Percentiles rank a stretch among this genome's conserved stretches.
Evolutionary conservation across 2,797 vertebrate species (phyloP).

Genomic region (Tenualosa ilisha): DNA sequence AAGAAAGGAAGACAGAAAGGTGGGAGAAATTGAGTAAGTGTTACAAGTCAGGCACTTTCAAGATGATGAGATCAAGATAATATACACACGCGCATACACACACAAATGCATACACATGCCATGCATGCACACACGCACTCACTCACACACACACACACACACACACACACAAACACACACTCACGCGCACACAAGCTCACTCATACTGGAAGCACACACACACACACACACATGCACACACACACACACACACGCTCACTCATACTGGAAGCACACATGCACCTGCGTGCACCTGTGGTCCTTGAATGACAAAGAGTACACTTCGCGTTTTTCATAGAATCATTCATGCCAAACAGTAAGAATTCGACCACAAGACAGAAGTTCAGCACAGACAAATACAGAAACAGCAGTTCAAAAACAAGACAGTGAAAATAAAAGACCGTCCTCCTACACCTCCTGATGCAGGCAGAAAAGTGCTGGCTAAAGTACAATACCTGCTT

Average conservation of each 20-base stretch:
- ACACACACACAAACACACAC: neutral
- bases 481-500: constrained; percentile 35
- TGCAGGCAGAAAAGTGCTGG: neutral
- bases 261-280: neutral
- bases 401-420: neutral
- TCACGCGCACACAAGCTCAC: neutral
- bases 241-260: neutral
- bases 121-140: constrained; percentile 13
- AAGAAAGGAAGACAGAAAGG: neutral
- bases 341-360: constrained; percentile 18
- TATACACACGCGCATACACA: neutral
- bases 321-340: neutral
- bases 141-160: neutral
- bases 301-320: neutral
- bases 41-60: neutral
- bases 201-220: neutral
- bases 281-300: neutral
- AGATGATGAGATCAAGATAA: neutral
- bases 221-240: neutral
- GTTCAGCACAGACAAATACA: neutral
- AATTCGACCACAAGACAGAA: neutral
- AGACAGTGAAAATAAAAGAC: neutral
- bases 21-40: neutral
- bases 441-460: neutral
- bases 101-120: neutral